Evolutionary conservation across 2,888 invertebrate species (phyloP).

Genomic region (Drosophila helvetica): DNA sequence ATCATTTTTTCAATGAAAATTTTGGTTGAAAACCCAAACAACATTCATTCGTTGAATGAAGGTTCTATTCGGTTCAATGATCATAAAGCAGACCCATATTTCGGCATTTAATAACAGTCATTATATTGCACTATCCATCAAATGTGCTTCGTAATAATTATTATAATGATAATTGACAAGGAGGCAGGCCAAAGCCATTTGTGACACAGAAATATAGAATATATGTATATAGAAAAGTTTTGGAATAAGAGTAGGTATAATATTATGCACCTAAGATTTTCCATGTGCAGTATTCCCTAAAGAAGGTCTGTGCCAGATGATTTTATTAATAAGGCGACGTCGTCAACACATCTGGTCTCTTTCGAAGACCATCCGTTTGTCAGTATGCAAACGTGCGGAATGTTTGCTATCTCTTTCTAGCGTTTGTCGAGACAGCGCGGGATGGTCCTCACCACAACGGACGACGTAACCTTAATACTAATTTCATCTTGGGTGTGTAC

Average conservation of each 20-base stretch:
- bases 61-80: conserved; percentile 8
- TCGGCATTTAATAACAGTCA: conserved; percentile 2
- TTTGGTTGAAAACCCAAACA: neutral
- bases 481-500: too few species aligned
- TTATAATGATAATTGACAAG: neutral
- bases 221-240: too few species aligned
- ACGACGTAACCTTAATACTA: too few species aligned
- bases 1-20: conserved; percentile 30
- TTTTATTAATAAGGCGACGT: too few species aligned
- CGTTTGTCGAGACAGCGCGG: too few species aligned
- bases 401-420: too few species aligned
- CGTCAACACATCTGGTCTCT: too few species aligned
- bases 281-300: neutral
- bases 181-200: neutral
- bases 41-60: neutral
- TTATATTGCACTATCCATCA: conserved; percentile 10
- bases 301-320: too few species aligned
- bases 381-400: too few species aligned
- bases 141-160: conserved; percentile 1
- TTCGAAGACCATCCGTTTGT: too few species aligned
- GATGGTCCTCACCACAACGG: too few species aligned
- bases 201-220: neutral
- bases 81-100: conserved; percentile 11
- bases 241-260: neutral
- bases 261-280: neutral